These are phyloP conservation scores for Periphyllus acericola DNA, from an alignment of 2,888 invertebrate genomes.

Conservation along the genomic window DNA sequence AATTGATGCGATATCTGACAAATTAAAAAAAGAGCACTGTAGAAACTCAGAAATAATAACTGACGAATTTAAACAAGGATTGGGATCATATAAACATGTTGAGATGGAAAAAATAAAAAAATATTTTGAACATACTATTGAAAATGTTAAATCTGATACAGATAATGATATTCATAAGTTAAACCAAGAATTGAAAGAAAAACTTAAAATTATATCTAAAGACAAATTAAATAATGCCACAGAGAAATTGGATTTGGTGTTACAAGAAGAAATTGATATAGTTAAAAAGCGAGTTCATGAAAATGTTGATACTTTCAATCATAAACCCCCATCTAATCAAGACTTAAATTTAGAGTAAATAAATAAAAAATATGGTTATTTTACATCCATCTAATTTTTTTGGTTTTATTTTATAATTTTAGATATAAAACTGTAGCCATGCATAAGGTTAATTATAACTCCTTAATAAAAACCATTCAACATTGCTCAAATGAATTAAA, in stretches of 20 bases:
- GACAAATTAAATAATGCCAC: constrained; percentile 27
- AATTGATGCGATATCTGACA: background rate
- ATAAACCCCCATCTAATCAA: background rate
- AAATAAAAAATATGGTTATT: background rate
- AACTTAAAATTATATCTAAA: constrained; percentile 29
- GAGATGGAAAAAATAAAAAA: constrained; percentile 26
- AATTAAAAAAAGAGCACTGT: constrained; percentile 6
- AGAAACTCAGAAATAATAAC: constrained; percentile 4
- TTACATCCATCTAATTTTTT: background rate
- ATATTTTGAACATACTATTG: constrained; percentile 14
- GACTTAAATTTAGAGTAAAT: constrained; percentile 14
- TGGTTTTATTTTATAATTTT: background rate
- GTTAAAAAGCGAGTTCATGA: background rate
- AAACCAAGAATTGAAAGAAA: constrained; percentile 30
- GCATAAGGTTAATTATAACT: background rate
- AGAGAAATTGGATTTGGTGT: constrained; percentile 21
- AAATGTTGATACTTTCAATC: constrained; percentile 1
- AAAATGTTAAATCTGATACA: constrained; percentile 13
- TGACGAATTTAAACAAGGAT: constrained; percentile 7
- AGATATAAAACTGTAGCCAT: background rate
- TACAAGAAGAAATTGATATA: constrained; percentile 28
- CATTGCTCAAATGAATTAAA: constrained; percentile 49
- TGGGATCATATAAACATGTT: constrained; percentile 8
- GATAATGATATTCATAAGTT: background rate
- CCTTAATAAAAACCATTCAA: constrained; percentile 36